phyloP scores from a whole-genome alignment of 1,140 invertebrate species.

The Asobara japonica region DNA sequence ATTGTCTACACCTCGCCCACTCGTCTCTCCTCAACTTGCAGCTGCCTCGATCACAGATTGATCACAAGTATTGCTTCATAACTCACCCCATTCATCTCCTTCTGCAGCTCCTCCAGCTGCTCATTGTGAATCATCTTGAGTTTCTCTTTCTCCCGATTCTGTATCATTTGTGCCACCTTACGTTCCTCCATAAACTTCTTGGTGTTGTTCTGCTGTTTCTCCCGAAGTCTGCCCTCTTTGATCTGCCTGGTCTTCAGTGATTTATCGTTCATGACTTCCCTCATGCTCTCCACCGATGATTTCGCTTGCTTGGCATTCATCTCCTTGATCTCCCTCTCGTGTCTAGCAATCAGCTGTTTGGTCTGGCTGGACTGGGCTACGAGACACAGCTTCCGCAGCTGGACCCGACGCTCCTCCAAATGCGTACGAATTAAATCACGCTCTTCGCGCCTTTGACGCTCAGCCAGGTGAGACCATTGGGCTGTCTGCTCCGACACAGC shows the following conservation, averaged over 20 bases:
- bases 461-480: conserved; percentile 93
- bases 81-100: conserved; percentile 90
- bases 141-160: conserved; percentile 93
- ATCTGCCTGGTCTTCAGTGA: conserved; percentile 97
- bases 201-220: conserved; percentile 98
- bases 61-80: conserved; percentile 21
- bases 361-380: conserved; percentile 86
- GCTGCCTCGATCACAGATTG: too few species aligned
- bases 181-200: conserved; percentile 99
- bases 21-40: conserved; percentile 21
- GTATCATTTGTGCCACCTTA: conserved; percentile 87
- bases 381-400: conserved; percentile 87
- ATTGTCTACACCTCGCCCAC: too few species aligned
- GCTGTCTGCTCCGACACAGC: conserved; percentile 89
- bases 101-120: conserved; percentile 88
- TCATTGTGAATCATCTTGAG: conserved; percentile 92
- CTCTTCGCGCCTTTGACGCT: conserved; percentile 90
- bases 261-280: conserved; percentile 95
- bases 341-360: conserved; percentile 88
- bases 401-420: conserved; percentile 84
- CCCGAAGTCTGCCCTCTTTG: conserved; percentile 90
- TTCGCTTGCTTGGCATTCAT: conserved; percentile 96
- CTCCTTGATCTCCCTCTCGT: conserved; percentile 95
- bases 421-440: conserved; percentile 87
- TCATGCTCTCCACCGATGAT: conserved; percentile 95